Conservation (phyloP, 1,140 invertebrate species). For the Brachionus manjavacas region DNA sequence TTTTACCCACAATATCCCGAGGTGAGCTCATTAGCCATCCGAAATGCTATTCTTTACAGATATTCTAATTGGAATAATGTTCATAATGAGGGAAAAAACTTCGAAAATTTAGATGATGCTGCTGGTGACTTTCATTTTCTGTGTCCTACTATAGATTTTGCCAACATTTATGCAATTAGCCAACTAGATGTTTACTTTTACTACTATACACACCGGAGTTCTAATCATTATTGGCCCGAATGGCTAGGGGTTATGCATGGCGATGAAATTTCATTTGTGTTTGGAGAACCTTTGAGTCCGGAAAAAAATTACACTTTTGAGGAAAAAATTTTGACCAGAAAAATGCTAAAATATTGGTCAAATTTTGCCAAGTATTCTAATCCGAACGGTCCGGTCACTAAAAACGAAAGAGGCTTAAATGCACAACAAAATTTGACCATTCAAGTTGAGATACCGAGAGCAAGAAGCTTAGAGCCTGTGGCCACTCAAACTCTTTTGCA, state of each 20-base stretch:
- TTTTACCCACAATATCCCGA: constrained; percentile 58
- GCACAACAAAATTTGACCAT: neutral
- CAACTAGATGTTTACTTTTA: constrained; percentile 78
- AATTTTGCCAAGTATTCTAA: constrained; percentile 71
- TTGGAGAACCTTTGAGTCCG: constrained; percentile 78
- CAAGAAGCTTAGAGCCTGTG: neutral
- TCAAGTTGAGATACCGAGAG: neutral
- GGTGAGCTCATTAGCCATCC: neutral
- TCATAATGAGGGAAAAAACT: constrained; percentile 34
- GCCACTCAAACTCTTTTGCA: neutral
- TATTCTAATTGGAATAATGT: constrained; percentile 26
- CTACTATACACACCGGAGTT: constrained; percentile 74
- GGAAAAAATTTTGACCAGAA: constrained; percentile 72
- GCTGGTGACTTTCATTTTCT: constrained; percentile 90
- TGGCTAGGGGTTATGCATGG: constrained; percentile 42
- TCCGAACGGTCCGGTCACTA: constrained; percentile 9
- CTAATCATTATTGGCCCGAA: constrained; percentile 15
- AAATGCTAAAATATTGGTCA: constrained; percentile 77
- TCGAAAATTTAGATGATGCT: constrained; percentile 30
- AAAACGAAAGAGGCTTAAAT: neutral
- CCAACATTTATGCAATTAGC: constrained; percentile 77
- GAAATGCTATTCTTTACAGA: constrained; percentile 62
- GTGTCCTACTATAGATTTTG: constrained; percentile 88
- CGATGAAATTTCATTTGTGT: constrained; percentile 81
- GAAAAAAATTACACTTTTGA: constrained; percentile 66